A percentile compares a stretch with the other conserved stretches of the same genome.
phyloP scores from a whole-genome alignment of 1,140 invertebrate species.

The Habropoda laboriosa region DNA sequence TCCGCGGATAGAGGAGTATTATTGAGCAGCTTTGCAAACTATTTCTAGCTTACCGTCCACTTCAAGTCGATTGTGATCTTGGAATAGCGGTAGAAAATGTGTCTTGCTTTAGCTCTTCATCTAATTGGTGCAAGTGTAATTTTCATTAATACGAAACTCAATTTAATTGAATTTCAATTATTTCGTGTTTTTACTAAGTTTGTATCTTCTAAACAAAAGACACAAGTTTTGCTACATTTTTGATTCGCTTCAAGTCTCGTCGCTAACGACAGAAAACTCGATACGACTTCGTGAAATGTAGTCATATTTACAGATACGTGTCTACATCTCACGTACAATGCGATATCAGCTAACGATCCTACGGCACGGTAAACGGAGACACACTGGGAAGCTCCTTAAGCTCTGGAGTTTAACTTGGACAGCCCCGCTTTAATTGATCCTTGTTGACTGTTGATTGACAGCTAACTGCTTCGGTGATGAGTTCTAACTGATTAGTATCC shows the following conservation, averaged over 20 bases:
- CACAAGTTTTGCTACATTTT: too few relatives aligned
- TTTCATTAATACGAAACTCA: too few relatives aligned
- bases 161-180: too few relatives aligned
- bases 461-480: background rate
- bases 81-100: too few relatives aligned
- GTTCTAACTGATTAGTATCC: background rate
- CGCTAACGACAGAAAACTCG: background rate
- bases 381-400: background rate
- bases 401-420: background rate
- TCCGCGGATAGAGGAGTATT: background rate
- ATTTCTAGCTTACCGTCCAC: background rate
- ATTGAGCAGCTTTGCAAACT: background rate
- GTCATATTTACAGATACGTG: too few relatives aligned
- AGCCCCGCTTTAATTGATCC: background rate
- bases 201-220: too few relatives aligned
- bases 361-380: background rate
- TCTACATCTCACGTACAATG: too few relatives aligned
- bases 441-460: background rate
- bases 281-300: background rate
- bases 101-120: too few relatives aligned
- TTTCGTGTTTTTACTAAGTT: too few relatives aligned
- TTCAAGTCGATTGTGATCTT: too few relatives aligned
- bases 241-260: background rate
- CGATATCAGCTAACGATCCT: background rate
- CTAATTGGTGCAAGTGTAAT: too few relatives aligned